Conservation (phyloP, 2,797 vertebrate species). For the Nothura maculosa region DNA sequence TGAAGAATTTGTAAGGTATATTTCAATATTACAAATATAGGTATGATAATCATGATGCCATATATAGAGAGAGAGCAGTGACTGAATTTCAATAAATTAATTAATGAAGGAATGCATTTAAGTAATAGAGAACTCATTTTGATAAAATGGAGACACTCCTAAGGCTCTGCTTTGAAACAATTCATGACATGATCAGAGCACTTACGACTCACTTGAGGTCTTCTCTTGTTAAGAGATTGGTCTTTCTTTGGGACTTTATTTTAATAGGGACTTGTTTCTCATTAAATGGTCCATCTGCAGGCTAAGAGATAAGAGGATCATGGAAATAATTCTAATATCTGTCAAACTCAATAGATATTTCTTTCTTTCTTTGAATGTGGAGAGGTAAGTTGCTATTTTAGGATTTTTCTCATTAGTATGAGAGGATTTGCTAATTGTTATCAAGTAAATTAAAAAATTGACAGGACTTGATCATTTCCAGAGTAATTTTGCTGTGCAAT, state of each 20-base stretch:
- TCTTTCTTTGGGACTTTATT: constrained; percentile 16
- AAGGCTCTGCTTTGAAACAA: background rate
- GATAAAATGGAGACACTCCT: background rate
- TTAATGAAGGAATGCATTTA: background rate
- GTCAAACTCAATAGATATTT: background rate
- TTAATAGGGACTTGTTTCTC: background rate
- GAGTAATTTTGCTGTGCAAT: constrained; percentile 39
- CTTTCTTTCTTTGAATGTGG: background rate
- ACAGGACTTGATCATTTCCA: constrained; percentile 10
- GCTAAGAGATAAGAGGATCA: constrained; percentile 57
- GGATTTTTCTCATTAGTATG: constrained; percentile 46
- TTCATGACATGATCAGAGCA: background rate
- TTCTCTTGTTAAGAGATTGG: background rate
- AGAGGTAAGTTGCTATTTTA: constrained; percentile 1
- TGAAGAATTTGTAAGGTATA: background rate
- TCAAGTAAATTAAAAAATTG: constrained; percentile 48
- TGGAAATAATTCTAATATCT: constrained; percentile 43
- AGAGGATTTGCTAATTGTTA: constrained; percentile 55
- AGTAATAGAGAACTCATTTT: background rate
- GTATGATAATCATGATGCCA: background rate
- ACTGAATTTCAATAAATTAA: constrained; percentile 1
- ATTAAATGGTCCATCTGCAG: constrained; percentile 38
- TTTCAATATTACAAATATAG: background rate
- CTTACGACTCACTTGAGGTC: background rate
- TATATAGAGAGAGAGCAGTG: background rate